Evolutionary conservation across 2,888 invertebrate genomes (phyloP), one percentile per base, ranked within the genome.

Genomic region (Itoplectis maculator): DNA sequence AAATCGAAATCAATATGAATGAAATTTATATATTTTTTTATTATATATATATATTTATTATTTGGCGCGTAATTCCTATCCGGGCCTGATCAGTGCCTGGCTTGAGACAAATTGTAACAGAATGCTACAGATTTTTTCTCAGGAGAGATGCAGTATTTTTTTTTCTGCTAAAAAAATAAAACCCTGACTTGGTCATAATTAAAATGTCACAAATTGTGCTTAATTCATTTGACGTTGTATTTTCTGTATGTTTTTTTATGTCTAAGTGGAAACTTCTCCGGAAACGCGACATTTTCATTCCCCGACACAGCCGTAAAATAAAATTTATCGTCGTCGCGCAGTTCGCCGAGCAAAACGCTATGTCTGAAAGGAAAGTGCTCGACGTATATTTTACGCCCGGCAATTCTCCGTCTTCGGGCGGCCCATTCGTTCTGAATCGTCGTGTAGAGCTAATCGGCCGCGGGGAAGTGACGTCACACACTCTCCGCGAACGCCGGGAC

Each of bases 401-500:
- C 23, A 20, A 59, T 15, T 13, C 29, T 29, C n/a, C 29, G 56
- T 35, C 35, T 35, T 7, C 35, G 37, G 15, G n/a, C n/a, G n/a
- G n/a, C n/a, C 35, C n/a, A 37, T 61, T 18, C 1, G 37, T 61
- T 61, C 37, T 61, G 61, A 37, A 61, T 40, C 37, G 69, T 40
- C 18, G 51, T 54, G 68, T 35, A 68, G 8, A 59, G 47, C 35
- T 35, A 40, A 42, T 68, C 45, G 35, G 29, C 45, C 23, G 47
- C n/a, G 42, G 35, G 15, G 49, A 49, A 66, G 37, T 40, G 45
- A 56, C 63, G 45, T 40, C 61, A 40, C 20, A 74, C n/a, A n/a
- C n/a, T n/a, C n/a, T n/a, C n/a, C n/a, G n/a, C 54, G 47, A 42
- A 20, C 37, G n/a, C 59, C 81, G 40, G 47, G 45, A 59, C 49